A percentile compares a stretch with the other conserved stretches of the same genome.
phyloP scores from a whole-genome alignment of 2,113 vertebrate genomes.

The human region GRCh38 chr4:19659001-19659500 shows the following conservation, averaged over 20 bases:
- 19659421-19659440: not conserved
- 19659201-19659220: not conserved
- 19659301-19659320: not conserved
- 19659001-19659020: not conserved
- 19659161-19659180: not conserved
- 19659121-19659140: not conserved
- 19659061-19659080: not conserved
- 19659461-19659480: not conserved
- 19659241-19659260: too few relatives aligned
- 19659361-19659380: fast-evolving
- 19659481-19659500: not conserved
- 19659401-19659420: fast-evolving
- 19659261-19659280: not conserved
- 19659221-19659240: not conserved
- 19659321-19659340: not conserved
- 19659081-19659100: not conserved
- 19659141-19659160: not conserved
- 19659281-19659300: not conserved
- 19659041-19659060: not conserved
- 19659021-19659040: not conserved
- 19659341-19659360: too few relatives aligned
- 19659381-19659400: fast-evolving
- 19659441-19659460: not conserved
- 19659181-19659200: not conserved
- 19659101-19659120: not conserved